Evolutionary conservation across 2,113 vertebrate species (phyloP).

Genomic region (Mastomys natalensis): DNA sequence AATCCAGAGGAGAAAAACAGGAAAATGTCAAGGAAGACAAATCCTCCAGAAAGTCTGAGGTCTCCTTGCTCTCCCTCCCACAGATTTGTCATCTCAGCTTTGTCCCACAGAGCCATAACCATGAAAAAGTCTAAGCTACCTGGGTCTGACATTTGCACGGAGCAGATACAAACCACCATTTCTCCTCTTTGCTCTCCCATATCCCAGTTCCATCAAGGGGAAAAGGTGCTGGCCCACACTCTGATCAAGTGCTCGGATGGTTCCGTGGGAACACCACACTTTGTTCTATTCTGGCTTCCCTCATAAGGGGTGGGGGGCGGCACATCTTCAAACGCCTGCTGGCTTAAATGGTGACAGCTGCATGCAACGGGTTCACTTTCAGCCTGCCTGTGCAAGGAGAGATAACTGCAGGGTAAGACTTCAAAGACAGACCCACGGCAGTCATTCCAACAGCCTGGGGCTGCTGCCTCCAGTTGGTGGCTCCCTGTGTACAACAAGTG

Average conservation of each 20-base stretch:
- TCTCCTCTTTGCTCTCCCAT: not conserved
- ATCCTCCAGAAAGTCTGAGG: not conserved
- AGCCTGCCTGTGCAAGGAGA: constrained; percentile 83
- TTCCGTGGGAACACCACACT: constrained; percentile 84
- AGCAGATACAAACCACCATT: not conserved
- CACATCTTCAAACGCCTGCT: constrained; percentile 85
- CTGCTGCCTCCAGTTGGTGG: constrained; percentile 81
- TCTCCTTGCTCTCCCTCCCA: not conserved
- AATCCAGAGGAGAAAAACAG: not conserved
- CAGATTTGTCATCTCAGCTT: not conserved
- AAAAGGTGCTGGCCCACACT: constrained; percentile 75
- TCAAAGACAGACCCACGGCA: constrained; percentile 85
- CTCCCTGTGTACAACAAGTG: constrained; percentile 71
- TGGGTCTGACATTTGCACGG: constrained; percentile 6
- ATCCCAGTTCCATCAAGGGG: not conserved
- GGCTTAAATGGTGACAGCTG: constrained; percentile 88
- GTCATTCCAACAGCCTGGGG: constrained; percentile 74
- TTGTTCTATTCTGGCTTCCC: constrained; percentile 84
- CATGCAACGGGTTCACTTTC: constrained; percentile 81
- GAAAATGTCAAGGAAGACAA: not conserved
- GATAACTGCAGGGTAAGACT: constrained; percentile 88
- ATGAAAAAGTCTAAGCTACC: not conserved
- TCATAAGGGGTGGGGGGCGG: constrained; percentile 71
- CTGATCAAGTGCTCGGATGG: constrained; percentile 68
- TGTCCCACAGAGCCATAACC: not conserved